A percentile compares a stretch with the other conserved stretches of the same genome.
Evolutionary conservation across 23 tunicate species (phyloP).

Genomic region (Aplidium turbinatum): DNA sequence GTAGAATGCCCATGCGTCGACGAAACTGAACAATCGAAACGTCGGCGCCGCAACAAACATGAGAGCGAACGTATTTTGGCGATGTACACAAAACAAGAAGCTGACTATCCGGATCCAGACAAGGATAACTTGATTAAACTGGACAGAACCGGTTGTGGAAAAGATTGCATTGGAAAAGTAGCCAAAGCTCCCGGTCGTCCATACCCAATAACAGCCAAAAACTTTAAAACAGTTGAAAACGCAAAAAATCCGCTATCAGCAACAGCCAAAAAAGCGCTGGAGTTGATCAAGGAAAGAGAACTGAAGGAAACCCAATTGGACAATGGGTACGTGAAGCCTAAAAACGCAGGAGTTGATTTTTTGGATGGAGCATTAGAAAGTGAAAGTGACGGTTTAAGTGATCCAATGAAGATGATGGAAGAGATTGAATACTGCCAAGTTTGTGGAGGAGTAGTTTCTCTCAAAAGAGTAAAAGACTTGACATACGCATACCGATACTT

Average conservation of each 20-base stretch:
- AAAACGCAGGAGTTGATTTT: too few species aligned
- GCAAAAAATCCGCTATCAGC: not conserved
- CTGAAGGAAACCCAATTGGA: too few species aligned
- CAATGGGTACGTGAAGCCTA: too few species aligned
- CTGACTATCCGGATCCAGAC: not conserved
- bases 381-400: too few species aligned
- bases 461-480: not conserved
- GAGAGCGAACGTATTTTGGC: slow-evolving; percentile 13
- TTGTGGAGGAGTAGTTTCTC: slow-evolving; percentile 41
- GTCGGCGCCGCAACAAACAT: slow-evolving; percentile 3
- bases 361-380: too few species aligned
- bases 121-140: not conserved
- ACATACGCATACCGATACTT: slow-evolving; percentile 30
- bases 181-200: not conserved
- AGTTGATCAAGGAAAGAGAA: too few species aligned
- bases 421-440: slow-evolving; percentile 33
- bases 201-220: slow-evolving; percentile 21
- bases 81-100: slow-evolving; percentile 8
- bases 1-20: not conserved
- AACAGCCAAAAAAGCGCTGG: not conserved
- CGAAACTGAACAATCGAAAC: too few species aligned
- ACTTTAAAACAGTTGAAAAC: not conserved
- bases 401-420: slow-evolving; percentile 8
- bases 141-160: not conserved
- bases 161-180: not conserved